Evolutionary conservation across 2,888 invertebrate species (phyloP).

Genomic region (Xanthia togata): DNA sequence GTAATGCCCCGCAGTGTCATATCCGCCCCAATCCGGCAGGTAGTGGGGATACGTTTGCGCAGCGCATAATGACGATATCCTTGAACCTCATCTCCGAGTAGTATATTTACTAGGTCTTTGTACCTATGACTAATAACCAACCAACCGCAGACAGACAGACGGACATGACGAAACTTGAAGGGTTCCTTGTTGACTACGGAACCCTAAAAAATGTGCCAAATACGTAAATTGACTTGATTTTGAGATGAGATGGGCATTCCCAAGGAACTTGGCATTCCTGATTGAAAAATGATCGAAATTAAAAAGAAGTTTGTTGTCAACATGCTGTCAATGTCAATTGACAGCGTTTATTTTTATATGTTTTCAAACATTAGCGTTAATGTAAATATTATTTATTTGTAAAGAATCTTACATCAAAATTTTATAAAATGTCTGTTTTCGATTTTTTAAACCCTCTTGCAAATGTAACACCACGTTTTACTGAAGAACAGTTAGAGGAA

Average conservation of each 20-base stretch:
- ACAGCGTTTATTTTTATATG: neutral
- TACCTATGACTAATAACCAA: no score
- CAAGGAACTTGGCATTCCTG: neutral
- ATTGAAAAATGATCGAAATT: neutral
- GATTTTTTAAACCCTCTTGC: slow-evolving; percentile 77
- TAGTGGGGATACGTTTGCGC: no score
- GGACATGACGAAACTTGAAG: no score
- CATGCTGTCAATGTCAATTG: slow-evolving; percentile 16
- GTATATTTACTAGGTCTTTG: no score
- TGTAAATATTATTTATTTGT: slow-evolving; percentile 10
- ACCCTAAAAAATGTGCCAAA: no score
- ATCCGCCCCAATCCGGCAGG: no score
- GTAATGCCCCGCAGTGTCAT: no score
- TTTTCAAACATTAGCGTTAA: neutral
- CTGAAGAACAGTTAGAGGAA: slow-evolving; percentile 78
- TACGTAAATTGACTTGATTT: neutral
- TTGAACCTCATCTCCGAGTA: no score
- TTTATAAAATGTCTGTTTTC: slow-evolving; percentile 73
- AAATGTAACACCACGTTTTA: slow-evolving; percentile 76
- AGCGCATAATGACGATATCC: no score
- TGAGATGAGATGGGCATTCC: neutral
- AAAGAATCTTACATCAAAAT: slow-evolving; percentile 20
- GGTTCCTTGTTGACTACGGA: no score
- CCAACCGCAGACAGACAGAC: no score
- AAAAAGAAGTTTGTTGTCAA: slow-evolving; percentile 5